Base-by-base conservation (phyloP, 2,888 invertebrate genomes). In the Diarsia brunnea region DNA sequence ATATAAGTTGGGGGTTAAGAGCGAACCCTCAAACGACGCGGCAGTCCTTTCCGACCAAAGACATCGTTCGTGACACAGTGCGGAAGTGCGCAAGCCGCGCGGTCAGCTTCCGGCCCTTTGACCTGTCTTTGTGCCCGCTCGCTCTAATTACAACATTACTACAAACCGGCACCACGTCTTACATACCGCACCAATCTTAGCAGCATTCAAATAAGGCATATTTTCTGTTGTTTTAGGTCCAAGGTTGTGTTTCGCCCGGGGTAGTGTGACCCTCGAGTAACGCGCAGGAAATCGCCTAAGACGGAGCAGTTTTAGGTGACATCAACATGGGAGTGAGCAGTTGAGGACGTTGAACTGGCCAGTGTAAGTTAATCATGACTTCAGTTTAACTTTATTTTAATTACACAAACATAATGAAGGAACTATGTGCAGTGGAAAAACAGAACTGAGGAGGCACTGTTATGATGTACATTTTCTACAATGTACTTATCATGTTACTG, bases 101-200 rank as follows among this genome's bases (percentile, higher is more conserved):
- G 95, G 95, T 94, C 95, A 95, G 94, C 93, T 93, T 95, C 95
- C 95, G 95, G 88, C 93, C 92, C 95, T 95, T 95, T 95, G 95
- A 95, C 95, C 95, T 95, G 94, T 87, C 92, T 92, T 91, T 91
- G 90, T 91, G 84, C 90, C 84, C 86, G 86, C 90, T 89, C 89
- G 87, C 87, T 93, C 94, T 95, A 95, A 94, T 94, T 94, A 95
- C 94, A 90, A 88, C 90, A 89, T 89, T 88, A 90, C 89, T 85
- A 74, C 79, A 84, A 81, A 90, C 84, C 81, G 75, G 82, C 78
- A 81, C 69, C 58, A 70, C 49, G 38, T 73, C 19, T 53, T 73
- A 55, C 73, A 81, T 43, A 12, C 14, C 79, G 72, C 71, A 64
- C 8, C 47, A 47, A 74, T 78, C 84, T 80, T 93, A 90, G 82